Base-by-base conservation (phyloP, 2,797 vertebrate genomes). In the Eulemur albifrons region DNA sequence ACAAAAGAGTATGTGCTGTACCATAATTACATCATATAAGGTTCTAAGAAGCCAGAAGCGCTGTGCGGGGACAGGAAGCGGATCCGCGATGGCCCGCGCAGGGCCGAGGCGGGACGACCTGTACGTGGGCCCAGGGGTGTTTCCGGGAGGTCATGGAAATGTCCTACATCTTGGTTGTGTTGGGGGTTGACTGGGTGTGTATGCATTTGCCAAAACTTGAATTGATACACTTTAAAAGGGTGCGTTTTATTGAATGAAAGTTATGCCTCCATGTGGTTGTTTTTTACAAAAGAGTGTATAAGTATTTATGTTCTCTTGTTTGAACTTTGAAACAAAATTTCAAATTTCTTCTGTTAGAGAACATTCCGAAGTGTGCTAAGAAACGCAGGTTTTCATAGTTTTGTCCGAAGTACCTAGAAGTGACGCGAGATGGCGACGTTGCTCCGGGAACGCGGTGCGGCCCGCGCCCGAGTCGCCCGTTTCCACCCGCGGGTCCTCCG, bases 401-500 rank as follows among this genome's bases (percentile, higher is more conserved):
- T 76, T 40, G 25, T 35, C 63, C 20, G 67, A 54, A 92, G 61
- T 93, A 72, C 7, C 38, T 40, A 30, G 59, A 52, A 80, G 11
- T 70, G 40, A 90, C 97, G 90, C 94, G 54, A 93, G 97, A 43
- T 96, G 97, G 97, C 76, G 9, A 10, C 50, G 59, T 73, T 75
- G 50, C 87, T 23, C 65, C 76, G 86, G 14, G 88, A 86, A 89
- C 43, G 85, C 18, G 15, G 2, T 13, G 1, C 17, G 2, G 12
- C 18, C n/a, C 12, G 30, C 40, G 17, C 2, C 77, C 43, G 21
- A 35, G 2, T 67, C 7, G 25, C 7, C 10, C 20, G 17, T 6
- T 48, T 48, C 67, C 30, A 7, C 43, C n/a, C 14, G 40, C 17
- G 6, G 3, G 25, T n/a, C 38, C 10, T 6, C 14, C 0, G 18